Evolutionary conservation across 2,888 invertebrate species (phyloP).

Genomic region (Melanophora roralis): DNA sequence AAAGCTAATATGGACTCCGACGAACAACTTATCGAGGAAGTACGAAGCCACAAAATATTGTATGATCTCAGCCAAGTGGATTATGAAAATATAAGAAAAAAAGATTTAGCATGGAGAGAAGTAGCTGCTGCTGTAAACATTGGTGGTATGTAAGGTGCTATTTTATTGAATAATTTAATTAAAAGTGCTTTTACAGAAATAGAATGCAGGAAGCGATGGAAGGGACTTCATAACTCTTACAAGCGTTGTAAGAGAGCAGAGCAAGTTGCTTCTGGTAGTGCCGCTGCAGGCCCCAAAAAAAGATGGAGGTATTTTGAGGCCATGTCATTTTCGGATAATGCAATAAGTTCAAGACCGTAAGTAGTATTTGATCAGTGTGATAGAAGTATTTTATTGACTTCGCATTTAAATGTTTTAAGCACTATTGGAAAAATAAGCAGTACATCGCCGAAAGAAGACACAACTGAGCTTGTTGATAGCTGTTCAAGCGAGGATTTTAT

Average conservation of each 20-base stretch:
- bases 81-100: neutral
- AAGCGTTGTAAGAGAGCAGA: neutral
- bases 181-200: neutral
- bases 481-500: too few relatives aligned
- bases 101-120: neutral
- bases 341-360: neutral
- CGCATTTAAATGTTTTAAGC: neutral
- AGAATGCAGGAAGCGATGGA: neutral
- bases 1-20: neutral
- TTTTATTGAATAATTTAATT: neutral
- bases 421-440: neutral
- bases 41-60: neutral
- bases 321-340: neutral
- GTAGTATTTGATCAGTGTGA: neutral
- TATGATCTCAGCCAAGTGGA: neutral
- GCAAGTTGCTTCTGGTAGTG: neutral
- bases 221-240: neutral
- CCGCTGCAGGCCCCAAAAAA: neutral
- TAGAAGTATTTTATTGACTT: neutral
- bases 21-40: neutral
- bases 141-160: neutral
- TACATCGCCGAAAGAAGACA: neutral
- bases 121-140: neutral
- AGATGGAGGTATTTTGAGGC: slow-evolving; percentile 5
- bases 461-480: too few relatives aligned